Percentiles rank a stretch among this genome's conserved stretches.
phyloP scores from a whole-genome alignment of 1,140 invertebrate species.

The Elymnias hypermnestra region DNA sequence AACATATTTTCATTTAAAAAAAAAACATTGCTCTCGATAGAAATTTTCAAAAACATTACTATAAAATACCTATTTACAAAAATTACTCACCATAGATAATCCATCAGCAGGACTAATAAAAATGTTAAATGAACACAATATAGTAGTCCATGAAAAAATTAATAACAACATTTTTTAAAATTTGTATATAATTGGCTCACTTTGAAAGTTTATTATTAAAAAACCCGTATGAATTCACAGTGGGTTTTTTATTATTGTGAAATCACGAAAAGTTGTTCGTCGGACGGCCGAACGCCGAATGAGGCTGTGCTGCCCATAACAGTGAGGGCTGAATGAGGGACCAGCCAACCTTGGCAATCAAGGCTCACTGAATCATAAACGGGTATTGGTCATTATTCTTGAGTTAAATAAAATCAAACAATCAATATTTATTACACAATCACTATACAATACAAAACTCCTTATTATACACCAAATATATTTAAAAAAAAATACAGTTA shows the following conservation, averaged over 20 bases:
- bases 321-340: conserved; percentile 32
- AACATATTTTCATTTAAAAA: too few relatives aligned
- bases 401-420: conserved; percentile 12
- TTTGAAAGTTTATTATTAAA: not conserved
- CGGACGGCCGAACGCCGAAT: conserved; percentile 18
- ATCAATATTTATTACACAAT: conserved; percentile 6
- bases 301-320: conserved; percentile 24
- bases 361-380: conserved; percentile 45
- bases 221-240: not conserved
- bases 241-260: not conserved
- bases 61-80: too few relatives aligned
- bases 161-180: conserved; percentile 15
- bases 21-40: too few relatives aligned
- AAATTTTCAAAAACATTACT: too few relatives aligned
- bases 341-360: conserved; percentile 48
- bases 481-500: too few relatives aligned
- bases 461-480: too few relatives aligned
- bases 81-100: conserved; percentile 35
- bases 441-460: too few relatives aligned
- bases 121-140: conserved; percentile 38
- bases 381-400: conserved; percentile 22
- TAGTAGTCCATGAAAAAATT: conserved; percentile 4
- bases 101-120: conserved; percentile 26
- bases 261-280: not conserved
- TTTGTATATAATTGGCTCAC: not conserved